A percentile compares a stretch with the other conserved stretches of the same genome.
These are phyloP conservation scores for Mylabris sibirica DNA, from an alignment of 2,888 invertebrate species.

Conservation along the genomic window DNA sequence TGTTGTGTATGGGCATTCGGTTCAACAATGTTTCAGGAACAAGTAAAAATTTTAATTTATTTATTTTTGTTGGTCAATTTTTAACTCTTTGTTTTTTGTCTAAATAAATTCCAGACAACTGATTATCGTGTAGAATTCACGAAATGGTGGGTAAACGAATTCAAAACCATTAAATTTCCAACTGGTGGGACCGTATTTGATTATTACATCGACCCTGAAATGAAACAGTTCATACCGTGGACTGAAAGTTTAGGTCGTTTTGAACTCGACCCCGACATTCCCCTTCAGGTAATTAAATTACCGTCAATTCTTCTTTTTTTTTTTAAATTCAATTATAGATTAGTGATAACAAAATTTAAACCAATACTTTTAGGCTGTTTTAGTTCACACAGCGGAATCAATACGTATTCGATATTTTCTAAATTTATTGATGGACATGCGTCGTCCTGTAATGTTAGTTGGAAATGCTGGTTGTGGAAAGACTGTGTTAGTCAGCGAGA, in stretches of 20 bases:
- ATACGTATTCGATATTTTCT: slow-evolving; percentile 67
- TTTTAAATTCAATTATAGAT: slow-evolving; percentile 9
- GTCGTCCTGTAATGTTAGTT: slow-evolving; percentile 86
- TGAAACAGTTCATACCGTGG: slow-evolving; percentile 88
- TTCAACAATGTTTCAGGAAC: slow-evolving; percentile 89
- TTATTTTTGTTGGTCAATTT: slow-evolving; percentile 8
- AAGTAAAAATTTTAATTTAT: slow-evolving; percentile 60
- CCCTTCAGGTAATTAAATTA: slow-evolving; percentile 73
- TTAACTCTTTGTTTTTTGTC: not conserved
- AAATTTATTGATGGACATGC: slow-evolving; percentile 84
- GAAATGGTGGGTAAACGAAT: slow-evolving; percentile 94
- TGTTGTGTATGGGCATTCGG: slow-evolving; percentile 94
- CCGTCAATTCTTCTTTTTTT: not conserved
- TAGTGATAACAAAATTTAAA: slow-evolving; percentile 20
- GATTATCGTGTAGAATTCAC: slow-evolving; percentile 90
- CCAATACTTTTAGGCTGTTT: slow-evolving; percentile 61
- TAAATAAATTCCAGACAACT: slow-evolving; percentile 59
- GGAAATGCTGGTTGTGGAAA: slow-evolving; percentile 92
- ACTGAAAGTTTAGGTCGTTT: slow-evolving; percentile 87
- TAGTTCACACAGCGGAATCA: slow-evolving; percentile 91
- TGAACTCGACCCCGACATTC: slow-evolving; percentile 89
- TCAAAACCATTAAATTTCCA: slow-evolving; percentile 90
- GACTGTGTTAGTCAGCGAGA: slow-evolving; percentile 87
- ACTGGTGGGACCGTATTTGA: slow-evolving; percentile 79
- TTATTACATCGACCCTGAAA: slow-evolving; percentile 86